phyloP scores from a whole-genome alignment of 2,888 invertebrate genomes.

The Drosophila pullipes region DNA sequence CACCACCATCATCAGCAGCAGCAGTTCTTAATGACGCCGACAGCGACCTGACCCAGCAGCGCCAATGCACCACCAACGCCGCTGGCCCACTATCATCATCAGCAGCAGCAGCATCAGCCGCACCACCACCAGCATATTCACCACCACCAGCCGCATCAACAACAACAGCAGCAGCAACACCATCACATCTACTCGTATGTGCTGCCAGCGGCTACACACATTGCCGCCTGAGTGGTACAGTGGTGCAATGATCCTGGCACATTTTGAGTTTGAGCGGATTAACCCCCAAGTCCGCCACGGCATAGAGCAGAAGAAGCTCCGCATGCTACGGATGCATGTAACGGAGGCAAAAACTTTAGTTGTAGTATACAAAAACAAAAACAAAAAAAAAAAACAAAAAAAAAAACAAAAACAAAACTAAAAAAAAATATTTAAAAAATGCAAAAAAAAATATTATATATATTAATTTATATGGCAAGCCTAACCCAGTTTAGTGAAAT shows the following conservation, averaged over 20 bases:
- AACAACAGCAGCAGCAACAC: conserved; percentile 24
- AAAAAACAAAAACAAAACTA: conserved; percentile 43
- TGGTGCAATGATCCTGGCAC: conserved; percentile 37
- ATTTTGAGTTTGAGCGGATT: conserved; percentile 68
- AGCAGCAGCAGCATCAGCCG: conserved; percentile 50
- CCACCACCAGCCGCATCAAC: conserved; percentile 41
- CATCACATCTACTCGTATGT: conserved; percentile 83
- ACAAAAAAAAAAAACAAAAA: conserved; percentile 34
- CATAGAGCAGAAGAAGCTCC: conserved; percentile 64
- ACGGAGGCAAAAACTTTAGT: conserved; percentile 62
- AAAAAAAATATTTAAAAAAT: conserved; percentile 53
- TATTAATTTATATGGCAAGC: conserved; percentile 56
- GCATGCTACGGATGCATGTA: conserved; percentile 74
- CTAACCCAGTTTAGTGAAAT: conserved; percentile 79
- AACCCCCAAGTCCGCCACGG: conserved; percentile 31
- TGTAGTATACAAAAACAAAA: conserved; percentile 52
- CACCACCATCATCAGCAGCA: conserved; percentile 83
- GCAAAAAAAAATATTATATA: conserved; percentile 39
- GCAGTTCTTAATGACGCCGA: conserved; percentile 85
- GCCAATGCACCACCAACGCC: conserved; percentile 62
- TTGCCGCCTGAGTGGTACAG: conserved; percentile 75
- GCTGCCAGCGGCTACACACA: conserved; percentile 84
- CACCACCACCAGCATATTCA: conserved; percentile 37
- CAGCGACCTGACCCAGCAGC: conserved; percentile 86
- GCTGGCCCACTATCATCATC: conserved; percentile 62